Conservation (phyloP, 2,797 vertebrate species). For the Melanogrammus aeglefinus region DNA sequence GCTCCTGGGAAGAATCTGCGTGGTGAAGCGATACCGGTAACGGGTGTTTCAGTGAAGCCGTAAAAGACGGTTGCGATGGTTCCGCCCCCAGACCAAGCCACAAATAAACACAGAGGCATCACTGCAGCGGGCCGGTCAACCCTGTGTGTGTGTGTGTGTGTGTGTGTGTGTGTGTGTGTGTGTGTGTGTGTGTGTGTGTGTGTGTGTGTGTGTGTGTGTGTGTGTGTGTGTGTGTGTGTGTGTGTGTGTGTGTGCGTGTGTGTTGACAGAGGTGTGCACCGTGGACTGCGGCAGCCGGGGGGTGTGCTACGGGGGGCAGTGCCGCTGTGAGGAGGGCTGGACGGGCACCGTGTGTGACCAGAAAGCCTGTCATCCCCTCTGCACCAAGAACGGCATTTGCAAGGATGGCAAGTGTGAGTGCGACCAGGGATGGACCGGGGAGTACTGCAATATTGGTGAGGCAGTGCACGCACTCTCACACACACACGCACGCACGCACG, state of each 20-base stretch:
- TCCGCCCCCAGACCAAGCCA: not conserved
- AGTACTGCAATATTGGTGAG: constrained; percentile 97
- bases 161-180: too few relatives aligned
- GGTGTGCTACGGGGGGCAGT: constrained; percentile 85
- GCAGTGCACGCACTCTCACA: not conserved
- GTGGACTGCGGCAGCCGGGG: constrained; percentile 88
- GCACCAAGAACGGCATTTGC: constrained; percentile 91
- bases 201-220: not conserved
- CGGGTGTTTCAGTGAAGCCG: too few relatives aligned
- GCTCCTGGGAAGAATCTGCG: too few relatives aligned
- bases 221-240: not conserved
- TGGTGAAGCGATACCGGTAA: too few relatives aligned
- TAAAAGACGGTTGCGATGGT: not conserved
- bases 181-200: too few relatives aligned
- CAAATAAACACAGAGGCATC: too few relatives aligned
- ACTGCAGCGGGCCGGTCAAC: not conserved
- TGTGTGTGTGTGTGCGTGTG: not conserved
- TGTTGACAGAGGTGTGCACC: constrained; percentile 81
- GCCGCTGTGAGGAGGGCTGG: constrained; percentile 96
- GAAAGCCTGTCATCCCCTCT: constrained; percentile 91
- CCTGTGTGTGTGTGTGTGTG: not conserved
- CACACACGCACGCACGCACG: not conserved
- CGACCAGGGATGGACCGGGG: constrained; percentile 97
- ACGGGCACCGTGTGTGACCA: constrained; percentile 85
- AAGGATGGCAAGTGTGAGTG: constrained; percentile 97